Conservation (phyloP, 1,140 invertebrate species). For the Tetramorium parvispinum region DNA sequence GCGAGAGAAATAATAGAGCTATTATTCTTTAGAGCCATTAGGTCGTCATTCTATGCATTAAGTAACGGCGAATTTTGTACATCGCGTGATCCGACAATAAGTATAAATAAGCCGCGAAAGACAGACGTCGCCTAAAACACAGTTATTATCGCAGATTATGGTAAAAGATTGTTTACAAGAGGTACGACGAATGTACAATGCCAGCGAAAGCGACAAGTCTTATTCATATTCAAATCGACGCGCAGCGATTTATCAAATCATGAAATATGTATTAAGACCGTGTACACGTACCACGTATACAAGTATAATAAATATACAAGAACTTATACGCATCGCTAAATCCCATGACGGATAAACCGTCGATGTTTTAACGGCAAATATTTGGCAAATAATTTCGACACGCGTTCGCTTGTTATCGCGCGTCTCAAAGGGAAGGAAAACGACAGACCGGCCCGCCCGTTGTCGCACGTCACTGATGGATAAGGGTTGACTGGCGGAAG, state of each 20-base stretch:
- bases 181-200: not conserved
- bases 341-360: not conserved
- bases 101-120: not conserved
- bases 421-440: not conserved
- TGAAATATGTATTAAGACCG: constrained; percentile 45
- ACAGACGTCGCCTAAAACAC: not conserved
- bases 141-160: constrained; percentile 27
- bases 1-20: not conserved
- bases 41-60: not conserved
- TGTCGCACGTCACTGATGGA: constrained; percentile 50
- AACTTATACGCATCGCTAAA: not conserved
- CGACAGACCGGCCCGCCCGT: not conserved
- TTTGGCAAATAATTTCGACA: constrained; percentile 48
- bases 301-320: constrained; percentile 17
- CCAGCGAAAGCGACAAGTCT: constrained; percentile 11
- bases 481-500: constrained; percentile 60
- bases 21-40: not conserved
- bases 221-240: constrained; percentile 47
- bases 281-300: not conserved
- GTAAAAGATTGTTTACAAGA: constrained; percentile 26
- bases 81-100: not conserved
- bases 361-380: constrained; percentile 38
- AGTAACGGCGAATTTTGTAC: constrained; percentile 1
- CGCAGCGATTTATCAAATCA: constrained; percentile 20
- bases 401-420: not conserved